phyloP scores from a whole-genome alignment of 1,140 invertebrate genomes.

The Oppia nitens region DNA sequence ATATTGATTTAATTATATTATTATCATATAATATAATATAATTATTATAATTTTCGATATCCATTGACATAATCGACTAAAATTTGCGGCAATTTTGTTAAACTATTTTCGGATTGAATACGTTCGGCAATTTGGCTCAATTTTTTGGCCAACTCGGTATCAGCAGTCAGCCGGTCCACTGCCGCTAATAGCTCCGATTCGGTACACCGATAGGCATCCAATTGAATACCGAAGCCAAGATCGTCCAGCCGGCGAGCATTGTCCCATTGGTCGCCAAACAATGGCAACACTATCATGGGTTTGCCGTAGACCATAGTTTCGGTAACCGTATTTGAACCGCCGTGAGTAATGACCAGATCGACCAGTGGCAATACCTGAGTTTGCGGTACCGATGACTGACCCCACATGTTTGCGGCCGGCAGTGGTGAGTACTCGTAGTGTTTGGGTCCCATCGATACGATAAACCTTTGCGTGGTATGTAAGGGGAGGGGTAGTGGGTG shows the following conservation, averaged over 20 bases:
- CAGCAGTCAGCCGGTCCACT: not conserved
- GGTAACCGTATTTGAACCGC: constrained; percentile 10
- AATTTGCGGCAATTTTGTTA: no score
- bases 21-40: no score
- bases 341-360: no score
- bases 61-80: no score
- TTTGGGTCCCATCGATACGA: not conserved
- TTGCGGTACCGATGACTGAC: no score
- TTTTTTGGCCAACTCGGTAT: not conserved
- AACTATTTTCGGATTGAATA: not conserved
- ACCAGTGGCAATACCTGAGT: no score
- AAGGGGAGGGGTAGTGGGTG: no score
- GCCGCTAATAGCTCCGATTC: constrained; percentile 11
- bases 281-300: no score
- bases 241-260: constrained; percentile 13
- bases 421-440: not conserved
- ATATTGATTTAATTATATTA: no score
- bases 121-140: not conserved
- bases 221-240: constrained; percentile 4
- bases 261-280: constrained; percentile 15
- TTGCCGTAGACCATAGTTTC: constrained; percentile 4
- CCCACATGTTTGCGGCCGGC: not conserved
- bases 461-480: not conserved
- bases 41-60: no score
- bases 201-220: constrained; percentile 5